These are phyloP conservation scores for Dugesia japonica DNA, from an alignment of 2,888 invertebrate genomes.

Conservation along the genomic window DNA sequence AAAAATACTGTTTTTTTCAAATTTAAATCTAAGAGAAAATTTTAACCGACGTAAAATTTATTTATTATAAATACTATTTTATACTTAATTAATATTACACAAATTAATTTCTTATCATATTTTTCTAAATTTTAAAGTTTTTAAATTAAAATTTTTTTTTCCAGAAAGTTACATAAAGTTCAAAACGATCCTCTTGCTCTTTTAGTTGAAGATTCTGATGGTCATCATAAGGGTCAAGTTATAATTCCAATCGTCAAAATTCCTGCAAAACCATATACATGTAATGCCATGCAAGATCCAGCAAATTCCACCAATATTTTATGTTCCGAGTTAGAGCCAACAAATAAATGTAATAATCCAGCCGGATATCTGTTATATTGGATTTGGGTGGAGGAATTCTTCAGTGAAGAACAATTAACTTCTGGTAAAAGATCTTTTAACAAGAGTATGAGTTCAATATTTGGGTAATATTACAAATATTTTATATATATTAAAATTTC, in stretches of 20 bases:
- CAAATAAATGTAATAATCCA: background rate
- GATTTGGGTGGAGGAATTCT: constrained; percentile 25
- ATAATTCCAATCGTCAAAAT: background rate
- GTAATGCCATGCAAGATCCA: background rate
- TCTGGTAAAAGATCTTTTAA: background rate
- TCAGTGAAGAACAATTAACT: background rate
- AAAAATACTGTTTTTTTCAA: no score
- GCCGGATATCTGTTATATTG: constrained; percentile 11
- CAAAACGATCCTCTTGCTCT: constrained; percentile 21
- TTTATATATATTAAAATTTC: no score
- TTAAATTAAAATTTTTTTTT: no score
- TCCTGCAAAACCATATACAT: background rate
- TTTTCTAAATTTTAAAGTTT: no score
- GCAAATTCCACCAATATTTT: background rate
- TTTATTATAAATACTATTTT: no score
- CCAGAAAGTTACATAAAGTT: background rate
- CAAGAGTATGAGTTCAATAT: background rate
- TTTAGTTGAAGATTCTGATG: constrained; percentile 20
- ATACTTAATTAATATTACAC: no score
- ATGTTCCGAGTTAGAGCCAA: constrained; percentile 21
- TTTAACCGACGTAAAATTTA: no score
- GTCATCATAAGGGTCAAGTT: constrained; percentile 21
- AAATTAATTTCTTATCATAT: no score
- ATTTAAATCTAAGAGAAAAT: no score
- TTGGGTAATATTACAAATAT: background rate